Evolutionary conservation across 1,140 invertebrate species (phyloP).

Genomic region (Neuroterus valhalla): DNA sequence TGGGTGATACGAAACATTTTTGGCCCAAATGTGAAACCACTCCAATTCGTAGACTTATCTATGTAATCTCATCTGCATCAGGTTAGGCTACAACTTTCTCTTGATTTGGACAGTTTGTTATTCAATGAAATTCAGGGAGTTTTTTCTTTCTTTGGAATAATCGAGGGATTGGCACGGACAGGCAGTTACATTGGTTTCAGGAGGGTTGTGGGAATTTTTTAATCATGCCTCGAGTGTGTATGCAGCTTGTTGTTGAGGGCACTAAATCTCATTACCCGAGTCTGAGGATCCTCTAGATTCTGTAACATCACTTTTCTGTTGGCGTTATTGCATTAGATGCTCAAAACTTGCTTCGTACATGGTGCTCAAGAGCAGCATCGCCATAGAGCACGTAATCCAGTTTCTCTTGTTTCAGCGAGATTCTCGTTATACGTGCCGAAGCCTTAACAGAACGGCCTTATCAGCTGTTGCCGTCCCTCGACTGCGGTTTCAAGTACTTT

Average conservation of each 20-base stretch:
- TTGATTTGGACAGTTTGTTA: not conserved
- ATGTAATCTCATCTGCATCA: not conserved
- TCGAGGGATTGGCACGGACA: not conserved
- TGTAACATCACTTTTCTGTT: slow-evolving; percentile 16
- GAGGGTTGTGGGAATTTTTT: slow-evolving; percentile 9
- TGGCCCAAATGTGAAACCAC: not conserved
- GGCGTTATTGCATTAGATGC: slow-evolving; percentile 23
- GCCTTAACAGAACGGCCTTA: slow-evolving; percentile 18
- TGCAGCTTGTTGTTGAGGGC: slow-evolving; percentile 11
- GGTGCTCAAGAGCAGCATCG: not conserved
- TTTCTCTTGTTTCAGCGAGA: slow-evolving; percentile 15
- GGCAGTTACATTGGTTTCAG: not conserved
- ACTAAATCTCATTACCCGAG: slow-evolving; percentile 5
- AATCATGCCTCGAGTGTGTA: not conserved
- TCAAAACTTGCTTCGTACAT: slow-evolving; percentile 10
- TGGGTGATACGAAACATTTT: not conserved
- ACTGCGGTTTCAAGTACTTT: slow-evolving; percentile 3
- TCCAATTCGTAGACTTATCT: not conserved
- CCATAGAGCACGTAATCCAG: slow-evolving; percentile 3
- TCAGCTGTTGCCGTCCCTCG: slow-evolving; percentile 22
- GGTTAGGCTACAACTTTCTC: not conserved
- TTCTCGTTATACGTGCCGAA: not conserved
- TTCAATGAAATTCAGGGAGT: not conserved
- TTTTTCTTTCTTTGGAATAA: not conserved
- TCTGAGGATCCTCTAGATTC: slow-evolving; percentile 17